Conservation (phyloP, 2,888 invertebrate species). For the Amblyjoppa proteus region DNA sequence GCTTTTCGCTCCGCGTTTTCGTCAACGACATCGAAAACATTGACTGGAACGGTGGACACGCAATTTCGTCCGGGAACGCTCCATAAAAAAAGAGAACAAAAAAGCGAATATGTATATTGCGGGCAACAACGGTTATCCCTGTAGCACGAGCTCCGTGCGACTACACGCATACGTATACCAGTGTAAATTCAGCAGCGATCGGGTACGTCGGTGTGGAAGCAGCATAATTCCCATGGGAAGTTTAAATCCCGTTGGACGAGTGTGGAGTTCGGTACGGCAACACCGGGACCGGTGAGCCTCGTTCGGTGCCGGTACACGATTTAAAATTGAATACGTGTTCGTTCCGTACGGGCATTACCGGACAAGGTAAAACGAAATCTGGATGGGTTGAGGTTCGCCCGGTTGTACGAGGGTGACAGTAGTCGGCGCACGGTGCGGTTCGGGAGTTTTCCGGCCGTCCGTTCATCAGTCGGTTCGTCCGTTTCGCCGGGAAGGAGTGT, state of each 20-base stretch:
- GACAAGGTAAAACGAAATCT: constrained; percentile 42
- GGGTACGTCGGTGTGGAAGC: constrained; percentile 27
- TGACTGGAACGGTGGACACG: not conserved
- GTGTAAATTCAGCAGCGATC: constrained; percentile 29
- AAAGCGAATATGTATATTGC: constrained; percentile 5
- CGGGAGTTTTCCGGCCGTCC: constrained; percentile 36
- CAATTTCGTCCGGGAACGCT: not conserved
- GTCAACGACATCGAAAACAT: not conserved
- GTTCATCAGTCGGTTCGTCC: not conserved
- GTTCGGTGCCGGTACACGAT: constrained; percentile 29
- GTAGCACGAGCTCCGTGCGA: constrained; percentile 24
- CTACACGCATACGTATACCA: constrained; percentile 1
- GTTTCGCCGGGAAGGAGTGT: constrained; percentile 12
- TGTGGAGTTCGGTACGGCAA: constrained; percentile 11
- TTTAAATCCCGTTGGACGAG: constrained; percentile 47
- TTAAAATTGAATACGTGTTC: constrained; percentile 71
- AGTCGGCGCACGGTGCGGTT: constrained; percentile 50
- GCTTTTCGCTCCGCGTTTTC: not conserved
- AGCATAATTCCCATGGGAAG: constrained; percentile 48
- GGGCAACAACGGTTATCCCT: constrained; percentile 35
- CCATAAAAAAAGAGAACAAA: not conserved
- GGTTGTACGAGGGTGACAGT: constrained; percentile 5
- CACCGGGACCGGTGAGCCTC: constrained; percentile 13
- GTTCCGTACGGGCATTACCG: constrained; percentile 46
- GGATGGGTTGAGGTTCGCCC: constrained; percentile 27